Evolutionary conservation across 2,113 vertebrate species (phyloP), one percentile per base, ranked within the genome.

Genomic region (Aspidoscelis tigris): DNA sequence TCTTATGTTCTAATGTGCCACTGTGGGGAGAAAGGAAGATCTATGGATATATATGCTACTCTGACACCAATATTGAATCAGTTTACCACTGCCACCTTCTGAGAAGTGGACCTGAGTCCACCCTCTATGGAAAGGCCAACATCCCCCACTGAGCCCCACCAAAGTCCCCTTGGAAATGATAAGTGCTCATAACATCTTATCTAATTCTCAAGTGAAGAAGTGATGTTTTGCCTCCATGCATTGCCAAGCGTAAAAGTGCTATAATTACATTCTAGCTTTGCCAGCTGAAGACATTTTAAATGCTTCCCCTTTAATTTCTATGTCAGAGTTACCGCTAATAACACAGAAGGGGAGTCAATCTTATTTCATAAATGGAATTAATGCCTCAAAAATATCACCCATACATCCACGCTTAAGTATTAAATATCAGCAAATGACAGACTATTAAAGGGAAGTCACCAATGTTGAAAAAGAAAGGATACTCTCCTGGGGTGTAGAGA

Each of bases 401-500:
- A 80, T 0, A 50, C 88, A 26, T 82, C 81, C 85, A 18, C 86
- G 92, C 93, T 86, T 69, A 85, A 82, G 53, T 88, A 6, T 75
- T 92, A 87, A 94, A 80, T n/a, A 87, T 86, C 84, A 89, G 91
- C 91, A 82, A 94, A 76, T 89, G 90, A 68, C 39, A 89, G 85
- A 88, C 94, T 92, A 93, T 92, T 80, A 93, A 93, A 89, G 80
- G 82, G 80, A 91, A 92, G 76, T 78, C 72, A 84, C 91, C 91
- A 80, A 87, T 89, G 64, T 65, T 88, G 89, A 69, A 69, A 89
- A 92, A 94, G 91, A 81, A 91, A 91, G 90, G 85, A 81, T 88
- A 83, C 81, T 86, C 73, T 83, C 87, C 14, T 93, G 71, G 87
- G 91, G 87, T 93, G 69, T 85, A 7, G 80, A 85, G 85, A 33